Conservation (phyloP, 35 echinoderm and acorn worm genomes). For the Apostichopus parvimensis region DNA sequence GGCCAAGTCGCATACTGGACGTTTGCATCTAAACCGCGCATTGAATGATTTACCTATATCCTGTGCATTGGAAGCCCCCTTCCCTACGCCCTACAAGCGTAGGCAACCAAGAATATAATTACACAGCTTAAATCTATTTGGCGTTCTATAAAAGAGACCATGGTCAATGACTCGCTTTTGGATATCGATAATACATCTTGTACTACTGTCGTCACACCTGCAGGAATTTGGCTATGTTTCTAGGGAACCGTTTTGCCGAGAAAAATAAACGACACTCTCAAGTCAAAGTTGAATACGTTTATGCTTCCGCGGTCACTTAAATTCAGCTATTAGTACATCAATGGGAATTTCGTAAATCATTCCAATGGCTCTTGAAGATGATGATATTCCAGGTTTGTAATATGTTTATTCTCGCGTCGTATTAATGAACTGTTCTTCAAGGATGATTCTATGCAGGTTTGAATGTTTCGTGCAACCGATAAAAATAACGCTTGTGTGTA, state of each 20-base stretch:
- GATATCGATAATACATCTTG: background rate
- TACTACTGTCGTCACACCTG: background rate
- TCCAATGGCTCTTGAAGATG: background rate
- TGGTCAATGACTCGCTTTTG: no score
- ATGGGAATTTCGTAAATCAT: background rate
- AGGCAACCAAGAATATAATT: no score
- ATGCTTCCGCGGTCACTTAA: background rate
- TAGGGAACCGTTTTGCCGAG: background rate
- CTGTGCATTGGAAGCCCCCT: no score
- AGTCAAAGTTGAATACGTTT: no score
- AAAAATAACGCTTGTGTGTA: background rate
- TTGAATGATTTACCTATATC: slow-evolving; percentile 1
- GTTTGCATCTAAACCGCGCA: background rate
- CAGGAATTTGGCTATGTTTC: background rate
- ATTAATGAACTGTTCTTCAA: background rate
- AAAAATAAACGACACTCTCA: background rate
- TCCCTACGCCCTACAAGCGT: no score
- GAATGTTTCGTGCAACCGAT: background rate
- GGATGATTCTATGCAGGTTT: background rate
- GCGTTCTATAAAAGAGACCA: no score
- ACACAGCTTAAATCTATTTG: no score
- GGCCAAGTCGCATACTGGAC: slow-evolving; percentile 21
- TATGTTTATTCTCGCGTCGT: background rate
- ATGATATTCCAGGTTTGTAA: slow-evolving; percentile 4
- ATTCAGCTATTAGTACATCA: background rate